Percentiles rank a stretch among this genome's conserved stretches.
Conservation (phyloP, 2,113 vertebrate species). For the Salvelinus alpinus region DNA sequence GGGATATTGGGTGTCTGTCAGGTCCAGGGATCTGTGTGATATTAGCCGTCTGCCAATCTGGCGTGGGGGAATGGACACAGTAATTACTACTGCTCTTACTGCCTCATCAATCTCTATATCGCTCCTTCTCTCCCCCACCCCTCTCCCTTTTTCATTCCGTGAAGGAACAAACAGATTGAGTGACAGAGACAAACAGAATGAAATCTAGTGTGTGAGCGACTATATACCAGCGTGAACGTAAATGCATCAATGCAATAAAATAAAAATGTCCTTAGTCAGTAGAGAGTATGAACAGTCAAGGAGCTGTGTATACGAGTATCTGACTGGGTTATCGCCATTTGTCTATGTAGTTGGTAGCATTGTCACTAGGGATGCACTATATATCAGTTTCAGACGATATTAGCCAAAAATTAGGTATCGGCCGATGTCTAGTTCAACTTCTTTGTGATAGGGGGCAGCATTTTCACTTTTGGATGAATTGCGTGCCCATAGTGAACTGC, state of each 20-base stretch:
- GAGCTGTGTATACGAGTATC: no score
- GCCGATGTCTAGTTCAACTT: no score
- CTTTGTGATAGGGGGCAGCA: no score
- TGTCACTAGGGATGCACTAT: no score
- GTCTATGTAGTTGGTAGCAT: no score
- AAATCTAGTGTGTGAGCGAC: constrained; percentile 19
- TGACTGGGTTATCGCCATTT: no score
- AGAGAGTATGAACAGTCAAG: no score
- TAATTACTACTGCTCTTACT: constrained; percentile 83
- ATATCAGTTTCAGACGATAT: no score
- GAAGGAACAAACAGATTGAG: constrained; percentile 60
- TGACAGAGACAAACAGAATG: constrained; percentile 58
- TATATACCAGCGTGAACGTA: constrained; percentile 10
- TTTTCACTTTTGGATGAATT: no score
- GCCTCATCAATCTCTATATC: constrained; percentile 84
- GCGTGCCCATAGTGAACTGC: no score
- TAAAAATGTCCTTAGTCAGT: no score
- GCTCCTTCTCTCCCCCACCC: constrained; percentile 35
- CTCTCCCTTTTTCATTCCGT: constrained; percentile 58
- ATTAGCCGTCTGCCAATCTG: constrained; percentile 84
- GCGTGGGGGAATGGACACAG: constrained; percentile 79
- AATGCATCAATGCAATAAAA: constrained; percentile 13
- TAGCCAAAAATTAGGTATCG: no score
- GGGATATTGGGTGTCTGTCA: constrained; percentile 65
- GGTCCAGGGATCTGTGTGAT: constrained; percentile 80